Evolutionary conservation across 2,888 invertebrate species (phyloP).

Genomic region (Andrena hattorfiana): DNA sequence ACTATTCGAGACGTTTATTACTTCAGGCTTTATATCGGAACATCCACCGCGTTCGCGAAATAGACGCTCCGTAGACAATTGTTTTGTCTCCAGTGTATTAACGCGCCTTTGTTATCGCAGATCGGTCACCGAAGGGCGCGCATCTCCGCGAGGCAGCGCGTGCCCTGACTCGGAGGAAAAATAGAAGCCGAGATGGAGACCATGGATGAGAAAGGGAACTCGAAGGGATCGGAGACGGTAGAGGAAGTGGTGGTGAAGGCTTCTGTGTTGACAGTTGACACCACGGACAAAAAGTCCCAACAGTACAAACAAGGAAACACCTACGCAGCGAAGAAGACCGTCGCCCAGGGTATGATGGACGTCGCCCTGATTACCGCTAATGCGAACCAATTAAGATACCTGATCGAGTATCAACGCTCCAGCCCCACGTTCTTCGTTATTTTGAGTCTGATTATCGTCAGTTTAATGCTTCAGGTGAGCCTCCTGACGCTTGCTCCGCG

Average conservation of each 20-base stretch:
- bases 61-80: no score
- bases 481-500: background rate
- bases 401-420: conserved; percentile 87
- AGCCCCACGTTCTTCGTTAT: conserved; percentile 87
- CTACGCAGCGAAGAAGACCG: conserved; percentile 87
- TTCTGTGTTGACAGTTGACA: conserved; percentile 63
- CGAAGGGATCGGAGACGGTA: conserved; percentile 14
- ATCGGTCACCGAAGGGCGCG: no score
- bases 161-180: background rate
- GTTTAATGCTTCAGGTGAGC: conserved; percentile 88
- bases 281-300: conserved; percentile 70
- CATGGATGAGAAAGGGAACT: conserved; percentile 5
- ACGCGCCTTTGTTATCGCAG: no score
- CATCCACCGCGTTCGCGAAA: no score
- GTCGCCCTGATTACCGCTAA: conserved; percentile 90
- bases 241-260: conserved; percentile 62
- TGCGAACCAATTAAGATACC: conserved; percentile 89
- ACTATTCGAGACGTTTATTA: no score
- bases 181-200: background rate
- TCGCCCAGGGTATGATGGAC: conserved; percentile 90
- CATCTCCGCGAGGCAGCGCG: background rate
- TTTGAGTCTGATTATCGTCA: conserved; percentile 87
- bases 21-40: no score
- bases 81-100: no score
- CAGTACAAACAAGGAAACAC: conserved; percentile 76